Conservation (phyloP, 2,113 vertebrate species). For the Brachypteracias leptosomus region DNA sequence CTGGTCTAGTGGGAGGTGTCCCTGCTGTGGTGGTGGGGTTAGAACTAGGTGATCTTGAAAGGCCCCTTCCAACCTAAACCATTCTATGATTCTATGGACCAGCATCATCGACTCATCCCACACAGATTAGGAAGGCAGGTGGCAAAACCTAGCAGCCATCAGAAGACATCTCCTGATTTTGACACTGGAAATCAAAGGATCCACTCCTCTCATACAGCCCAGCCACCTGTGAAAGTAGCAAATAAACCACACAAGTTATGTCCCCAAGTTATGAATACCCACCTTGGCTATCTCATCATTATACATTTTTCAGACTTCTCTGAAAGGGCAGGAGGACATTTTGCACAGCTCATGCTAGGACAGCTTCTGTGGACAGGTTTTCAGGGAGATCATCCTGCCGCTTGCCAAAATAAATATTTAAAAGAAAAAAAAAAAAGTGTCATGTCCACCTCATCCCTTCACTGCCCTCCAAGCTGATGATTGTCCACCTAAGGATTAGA, state of each 20-base stretch:
- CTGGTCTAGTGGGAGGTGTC: too few relatives aligned
- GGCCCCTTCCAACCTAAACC: too few relatives aligned
- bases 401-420: neutral
- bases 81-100: too few relatives aligned
- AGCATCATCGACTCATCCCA: neutral
- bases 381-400: neutral
- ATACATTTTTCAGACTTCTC: neutral
- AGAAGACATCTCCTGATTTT: neutral
- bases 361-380: neutral
- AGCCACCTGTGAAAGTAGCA: neutral
- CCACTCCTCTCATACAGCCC: neutral
- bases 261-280: neutral
- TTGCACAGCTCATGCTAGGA: neutral
- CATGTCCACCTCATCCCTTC: neutral
- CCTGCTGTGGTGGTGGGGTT: too few relatives aligned
- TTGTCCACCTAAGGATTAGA: neutral
- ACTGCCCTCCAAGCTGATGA: neutral
- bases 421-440: neutral
- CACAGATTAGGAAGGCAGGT: neutral
- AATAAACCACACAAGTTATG: fast-evolving
- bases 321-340: neutral
- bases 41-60: too few relatives aligned
- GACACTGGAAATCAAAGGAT: neutral
- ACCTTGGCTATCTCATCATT: too few relatives aligned
- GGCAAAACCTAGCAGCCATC: neutral